phyloP scores from a whole-genome alignment of 2,888 invertebrate species.

The Cistogaster globosa region DNA sequence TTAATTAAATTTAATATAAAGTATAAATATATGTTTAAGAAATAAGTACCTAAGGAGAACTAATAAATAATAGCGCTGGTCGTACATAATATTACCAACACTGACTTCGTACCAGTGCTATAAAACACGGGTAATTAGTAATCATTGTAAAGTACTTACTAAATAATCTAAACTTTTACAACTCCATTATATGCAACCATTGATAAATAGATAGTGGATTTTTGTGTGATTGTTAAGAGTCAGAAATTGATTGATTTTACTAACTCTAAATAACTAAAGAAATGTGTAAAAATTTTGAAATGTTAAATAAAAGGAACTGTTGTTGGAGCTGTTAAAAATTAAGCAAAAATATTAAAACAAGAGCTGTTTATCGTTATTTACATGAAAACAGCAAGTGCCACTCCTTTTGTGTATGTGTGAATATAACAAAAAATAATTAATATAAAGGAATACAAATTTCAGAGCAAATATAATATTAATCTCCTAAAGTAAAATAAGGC shows the following conservation, averaged over 20 bases:
- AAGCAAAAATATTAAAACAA: slow-evolving; percentile 28
- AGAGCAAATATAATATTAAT: slow-evolving; percentile 54
- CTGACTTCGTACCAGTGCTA: neutral
- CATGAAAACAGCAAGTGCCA: slow-evolving; percentile 71
- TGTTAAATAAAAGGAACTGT: slow-evolving; percentile 25
- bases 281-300: slow-evolving; percentile 14
- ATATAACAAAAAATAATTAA: slow-evolving; percentile 60
- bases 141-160: neutral
- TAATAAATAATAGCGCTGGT: no score
- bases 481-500: slow-evolving; percentile 49
- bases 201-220: slow-evolving; percentile 50
- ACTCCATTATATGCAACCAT: slow-evolving; percentile 39
- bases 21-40: no score
- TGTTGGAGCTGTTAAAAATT: slow-evolving; percentile 6
- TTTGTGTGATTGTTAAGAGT: slow-evolving; percentile 45
- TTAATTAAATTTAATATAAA: no score
- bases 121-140: neutral
- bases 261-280: slow-evolving; percentile 20
- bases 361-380: slow-evolving; percentile 14
- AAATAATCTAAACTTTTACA: slow-evolving; percentile 11
- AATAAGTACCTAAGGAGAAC: no score
- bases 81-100: no score
- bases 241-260: slow-evolving; percentile 41
- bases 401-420: slow-evolving; percentile 72
- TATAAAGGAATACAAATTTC: slow-evolving; percentile 68